Conservation (phyloP, 23 tunicate genomes). For the Halocynthia roretzi region DNA sequence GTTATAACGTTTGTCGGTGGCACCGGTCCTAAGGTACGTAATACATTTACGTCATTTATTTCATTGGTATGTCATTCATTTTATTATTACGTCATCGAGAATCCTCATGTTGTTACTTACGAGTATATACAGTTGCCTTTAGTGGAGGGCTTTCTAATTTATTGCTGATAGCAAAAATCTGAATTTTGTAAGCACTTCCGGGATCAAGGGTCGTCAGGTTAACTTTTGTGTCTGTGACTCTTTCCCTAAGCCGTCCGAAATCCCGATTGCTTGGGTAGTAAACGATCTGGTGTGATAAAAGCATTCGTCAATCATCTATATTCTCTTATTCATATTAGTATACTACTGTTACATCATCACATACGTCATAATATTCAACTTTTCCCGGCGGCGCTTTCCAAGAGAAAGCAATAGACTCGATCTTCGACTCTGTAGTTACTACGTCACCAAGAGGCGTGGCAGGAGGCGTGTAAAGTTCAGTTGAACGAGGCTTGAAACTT, state of each 20-base stretch:
- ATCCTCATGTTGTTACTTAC: slow-evolving; percentile 5
- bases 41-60: slow-evolving; percentile 8
- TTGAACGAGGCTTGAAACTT: slow-evolving; percentile 57
- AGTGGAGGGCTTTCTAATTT: slow-evolving; percentile 51
- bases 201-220: slow-evolving; percentile 35
- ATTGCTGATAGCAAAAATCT: slow-evolving; percentile 50
- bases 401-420: slow-evolving; percentile 29
- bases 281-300: slow-evolving; percentile 38
- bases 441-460: slow-evolving; percentile 43
- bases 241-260: slow-evolving; percentile 48
- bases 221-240: slow-evolving; percentile 39
- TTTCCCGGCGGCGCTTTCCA: slow-evolving; percentile 60
- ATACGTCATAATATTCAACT: slow-evolving; percentile 71
- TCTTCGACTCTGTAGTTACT: slow-evolving; percentile 9
- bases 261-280: slow-evolving; percentile 46
- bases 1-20: slow-evolving; percentile 15
- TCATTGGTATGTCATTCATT: neutral
- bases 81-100: neutral
- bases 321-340: neutral
- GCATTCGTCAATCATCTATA: neutral
- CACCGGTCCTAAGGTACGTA: slow-evolving; percentile 13
- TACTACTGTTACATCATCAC: neutral
- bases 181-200: slow-evolving; percentile 46
- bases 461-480: slow-evolving; percentile 49
- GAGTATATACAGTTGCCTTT: slow-evolving; percentile 32